These are phyloP conservation scores for Drosophila borborema DNA, from an alignment of 2,888 invertebrate species.

Conservation along the genomic window DNA sequence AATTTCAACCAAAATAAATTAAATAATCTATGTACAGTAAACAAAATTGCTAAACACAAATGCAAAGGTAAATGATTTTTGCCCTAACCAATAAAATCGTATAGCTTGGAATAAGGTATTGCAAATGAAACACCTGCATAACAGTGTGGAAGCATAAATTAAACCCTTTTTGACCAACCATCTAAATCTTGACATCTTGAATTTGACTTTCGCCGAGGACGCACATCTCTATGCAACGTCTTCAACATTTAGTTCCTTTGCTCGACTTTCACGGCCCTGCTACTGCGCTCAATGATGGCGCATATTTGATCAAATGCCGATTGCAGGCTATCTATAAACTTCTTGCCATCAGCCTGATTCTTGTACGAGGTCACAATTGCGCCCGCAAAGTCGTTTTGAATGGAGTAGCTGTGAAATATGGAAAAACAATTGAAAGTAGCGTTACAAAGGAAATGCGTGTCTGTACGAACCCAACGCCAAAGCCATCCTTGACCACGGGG, in stretches of 20 bases:
- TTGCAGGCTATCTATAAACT: constrained; percentile 90
- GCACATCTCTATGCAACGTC: no score
- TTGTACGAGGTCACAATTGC: constrained; percentile 93
- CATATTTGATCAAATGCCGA: constrained; percentile 90
- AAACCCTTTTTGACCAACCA: constrained; percentile 27
- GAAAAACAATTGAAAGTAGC: constrained; percentile 44
- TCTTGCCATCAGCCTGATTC: constrained; percentile 88
- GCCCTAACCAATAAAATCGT: constrained; percentile 44
- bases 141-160: constrained; percentile 29
- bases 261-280: constrained; percentile 25
- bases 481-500: constrained; percentile 95
- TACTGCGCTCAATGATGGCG: constrained; percentile 70
- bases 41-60: background rate
- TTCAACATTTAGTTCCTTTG: constrained; percentile 16
- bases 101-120: constrained; percentile 48
- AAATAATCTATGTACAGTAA: constrained; percentile 15
- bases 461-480: constrained; percentile 92
- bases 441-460: background rate
- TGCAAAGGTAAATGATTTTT: constrained; percentile 35
- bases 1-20: constrained; percentile 15
- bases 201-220: background rate
- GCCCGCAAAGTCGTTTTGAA: constrained; percentile 93
- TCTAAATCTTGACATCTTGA: constrained; percentile 6
- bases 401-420: constrained; percentile 90
- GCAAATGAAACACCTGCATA: constrained; percentile 42